These are phyloP conservation scores for Trypoxylon attenuatum DNA, from an alignment of 2,888 invertebrate species.

Conservation along the genomic window DNA sequence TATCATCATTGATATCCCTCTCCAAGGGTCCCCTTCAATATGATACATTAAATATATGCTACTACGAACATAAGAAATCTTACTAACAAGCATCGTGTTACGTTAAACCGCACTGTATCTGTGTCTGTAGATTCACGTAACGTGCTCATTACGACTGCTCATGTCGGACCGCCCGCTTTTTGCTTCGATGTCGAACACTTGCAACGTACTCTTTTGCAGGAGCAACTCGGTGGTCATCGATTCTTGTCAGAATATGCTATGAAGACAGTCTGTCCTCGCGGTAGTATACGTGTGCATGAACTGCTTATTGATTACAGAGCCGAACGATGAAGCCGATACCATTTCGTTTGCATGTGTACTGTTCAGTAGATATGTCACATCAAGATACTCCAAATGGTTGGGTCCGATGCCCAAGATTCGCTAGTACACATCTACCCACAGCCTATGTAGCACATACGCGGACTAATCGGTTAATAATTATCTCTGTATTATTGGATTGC, in stretches of 20 bases:
- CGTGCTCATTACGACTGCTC: background rate
- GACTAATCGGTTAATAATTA: no score
- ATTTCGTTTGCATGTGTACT: slow-evolving; percentile 4
- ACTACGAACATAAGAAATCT: no score
- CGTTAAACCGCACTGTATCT: background rate
- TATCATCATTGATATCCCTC: no score
- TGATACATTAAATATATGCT: no score
- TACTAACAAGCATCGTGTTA: background rate
- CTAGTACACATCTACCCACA: background rate
- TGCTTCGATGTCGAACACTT: background rate
- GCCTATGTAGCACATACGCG: no score
- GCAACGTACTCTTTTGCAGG: no score
- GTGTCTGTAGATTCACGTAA: no score
- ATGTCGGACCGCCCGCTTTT: background rate
- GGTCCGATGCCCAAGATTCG: background rate
- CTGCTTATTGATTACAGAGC: slow-evolving; percentile 33
- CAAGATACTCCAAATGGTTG: slow-evolving; percentile 1
- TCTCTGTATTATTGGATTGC: no score
- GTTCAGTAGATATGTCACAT: slow-evolving; percentile 10
- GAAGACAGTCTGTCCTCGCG: background rate
- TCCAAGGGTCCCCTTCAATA: no score
- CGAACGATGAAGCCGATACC: slow-evolving; percentile 21
- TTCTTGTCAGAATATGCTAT: background rate
- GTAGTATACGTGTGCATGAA: slow-evolving; percentile 6
- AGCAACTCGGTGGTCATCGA: background rate